Evolutionary conservation across 2,888 invertebrate genomes (phyloP).

Genomic region (Microctonus brassicae): DNA sequence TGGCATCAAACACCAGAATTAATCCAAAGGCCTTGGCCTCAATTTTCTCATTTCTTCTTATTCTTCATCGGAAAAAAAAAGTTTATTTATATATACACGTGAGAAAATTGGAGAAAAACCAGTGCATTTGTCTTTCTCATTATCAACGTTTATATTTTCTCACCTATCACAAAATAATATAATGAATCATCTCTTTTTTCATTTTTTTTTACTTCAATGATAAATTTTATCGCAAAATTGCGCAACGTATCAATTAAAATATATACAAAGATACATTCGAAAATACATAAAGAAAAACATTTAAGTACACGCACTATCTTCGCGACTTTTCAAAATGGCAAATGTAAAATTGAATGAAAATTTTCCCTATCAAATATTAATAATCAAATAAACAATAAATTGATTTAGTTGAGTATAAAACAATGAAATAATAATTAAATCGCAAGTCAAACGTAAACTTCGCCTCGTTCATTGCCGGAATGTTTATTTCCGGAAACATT

Average conservation of each 20-base stretch:
- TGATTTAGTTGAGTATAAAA: conserved; percentile 4
- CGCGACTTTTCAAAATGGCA: not conserved
- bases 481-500: conserved; percentile 39
- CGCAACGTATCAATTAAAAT: not conserved
- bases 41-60: not conserved
- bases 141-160: not conserved
- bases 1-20: conserved; percentile 10
- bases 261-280: not conserved
- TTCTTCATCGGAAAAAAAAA: not conserved
- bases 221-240: not conserved
- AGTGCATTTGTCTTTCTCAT: not conserved
- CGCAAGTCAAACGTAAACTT: conserved; percentile 73
- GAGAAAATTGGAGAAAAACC: not conserved
- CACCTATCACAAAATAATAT: not conserved
- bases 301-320: not conserved
- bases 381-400: not conserved
- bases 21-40: not conserved
- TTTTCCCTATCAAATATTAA: not conserved
- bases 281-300: not conserved
- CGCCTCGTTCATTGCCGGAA: conserved; percentile 69
- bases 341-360: not conserved
- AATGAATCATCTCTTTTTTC: not conserved
- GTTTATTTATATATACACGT: not conserved
- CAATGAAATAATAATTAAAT: not conserved
- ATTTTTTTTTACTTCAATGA: not conserved